Base-by-base conservation (phyloP, 92 coral and sea anemone genomes). In the Plumapathes pennacea region DNA sequence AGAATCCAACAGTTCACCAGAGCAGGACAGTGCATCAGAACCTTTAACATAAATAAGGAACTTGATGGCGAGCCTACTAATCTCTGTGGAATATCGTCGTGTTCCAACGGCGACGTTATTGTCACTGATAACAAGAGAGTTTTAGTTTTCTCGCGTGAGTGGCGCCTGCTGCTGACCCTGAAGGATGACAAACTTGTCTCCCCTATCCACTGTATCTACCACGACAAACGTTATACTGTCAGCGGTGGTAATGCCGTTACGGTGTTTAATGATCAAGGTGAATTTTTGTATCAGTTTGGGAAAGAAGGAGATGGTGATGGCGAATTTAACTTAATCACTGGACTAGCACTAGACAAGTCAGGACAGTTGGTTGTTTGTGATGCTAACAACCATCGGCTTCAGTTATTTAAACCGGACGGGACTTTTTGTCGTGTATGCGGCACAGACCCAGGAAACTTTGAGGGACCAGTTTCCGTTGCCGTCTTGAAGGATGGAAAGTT, bases 351-450 rank as follows among this genome's bases (percentile, higher is more conserved):
- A 10, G 12, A 37, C 63, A 56, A 56, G 48, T 46, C 48, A 56
- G 63, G 46, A 11, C 63, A 36, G 5, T 24, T 56, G 63, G 27
- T 56, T 32, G 47, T 56, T n/a, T 56, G 47, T 56, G 63, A 56
- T 24, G 1, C 0, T 37, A 3, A 0, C 2, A 56, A 56, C 40
- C 33, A 23, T 25, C 37, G 48, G 9, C 4, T 56, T 23, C 63
- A 56, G 33, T 31, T 56, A n/a, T 38, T 56, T 4, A 36, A 56
- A 27, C 30, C 17, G 32, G 44, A 19, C 12, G 61, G 54, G 47
- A 52, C 38, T 31, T 56, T 56, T 56, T 2, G 24, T 0, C n/a
- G 33, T 2, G 27, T 25, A 14, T 56, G 38, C 28, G 47, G n/a
- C 30, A 50, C 1, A 7, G 21, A 29, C 13, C 4, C 15, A 19